Percentiles rank a stretch among this genome's conserved stretches.
Conservation (phyloP, 2,888 invertebrate genomes). For the Eristalinus aeneus region DNA sequence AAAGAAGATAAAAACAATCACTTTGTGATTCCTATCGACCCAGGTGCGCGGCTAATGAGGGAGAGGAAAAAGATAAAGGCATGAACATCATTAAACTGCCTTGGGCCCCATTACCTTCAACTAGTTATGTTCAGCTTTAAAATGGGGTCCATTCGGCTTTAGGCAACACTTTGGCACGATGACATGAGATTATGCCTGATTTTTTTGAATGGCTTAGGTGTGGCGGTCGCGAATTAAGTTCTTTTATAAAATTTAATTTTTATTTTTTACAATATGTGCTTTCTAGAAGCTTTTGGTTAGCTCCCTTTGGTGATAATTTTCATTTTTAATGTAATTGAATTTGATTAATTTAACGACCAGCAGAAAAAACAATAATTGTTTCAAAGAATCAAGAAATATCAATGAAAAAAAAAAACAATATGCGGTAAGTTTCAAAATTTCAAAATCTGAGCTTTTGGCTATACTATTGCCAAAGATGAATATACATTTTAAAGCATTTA, state of each 20-base stretch:
- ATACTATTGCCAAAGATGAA: too few relatives aligned
- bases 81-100: background rate
- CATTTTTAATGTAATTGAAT: background rate
- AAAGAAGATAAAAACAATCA: background rate
- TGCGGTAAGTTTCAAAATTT: too few relatives aligned
- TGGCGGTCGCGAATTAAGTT: slow-evolving; percentile 2
- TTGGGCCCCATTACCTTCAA: background rate
- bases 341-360: background rate
- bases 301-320: background rate
- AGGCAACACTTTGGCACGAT: background rate
- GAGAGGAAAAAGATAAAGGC: background rate
- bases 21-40: background rate
- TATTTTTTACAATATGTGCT: background rate
- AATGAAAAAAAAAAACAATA: too few relatives aligned
- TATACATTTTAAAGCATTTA: too few relatives aligned
- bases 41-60: background rate
- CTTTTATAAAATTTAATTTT: background rate
- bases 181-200: background rate
- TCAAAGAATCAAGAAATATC: too few relatives aligned
- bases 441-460: too few relatives aligned
- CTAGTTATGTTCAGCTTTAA: background rate
- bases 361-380: too few relatives aligned
- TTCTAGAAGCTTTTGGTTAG: background rate
- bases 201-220: too few relatives aligned
- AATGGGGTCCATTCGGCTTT: slow-evolving; percentile 1